Conservation (phyloP, 2,797 vertebrate genomes). For the Podarcis siculus region DNA sequence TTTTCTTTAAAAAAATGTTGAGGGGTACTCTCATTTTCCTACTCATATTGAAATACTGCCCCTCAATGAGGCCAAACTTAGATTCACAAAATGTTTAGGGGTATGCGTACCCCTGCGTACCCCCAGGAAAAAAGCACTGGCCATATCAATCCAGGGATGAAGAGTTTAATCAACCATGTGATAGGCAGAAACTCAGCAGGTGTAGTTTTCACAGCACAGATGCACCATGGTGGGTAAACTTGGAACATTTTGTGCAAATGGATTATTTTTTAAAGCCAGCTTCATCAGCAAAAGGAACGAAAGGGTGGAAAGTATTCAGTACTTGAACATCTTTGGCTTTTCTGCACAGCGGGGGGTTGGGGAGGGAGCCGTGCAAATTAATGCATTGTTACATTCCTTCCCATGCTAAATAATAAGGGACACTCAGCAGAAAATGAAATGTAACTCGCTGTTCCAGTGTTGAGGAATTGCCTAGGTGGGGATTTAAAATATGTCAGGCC, state of each 20-base stretch:
- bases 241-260: not conserved
- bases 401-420: conserved; percentile 6
- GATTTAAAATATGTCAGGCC: conserved; percentile 13
- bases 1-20: too few relatives aligned
- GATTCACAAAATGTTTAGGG: too few relatives aligned
- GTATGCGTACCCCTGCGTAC: too few relatives aligned
- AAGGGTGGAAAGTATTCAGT: not conserved
- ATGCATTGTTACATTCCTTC: not conserved
- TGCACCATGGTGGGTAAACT: not conserved
- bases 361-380: not conserved
- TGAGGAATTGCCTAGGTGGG: conserved; percentile 32
- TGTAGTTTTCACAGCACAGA: not conserved
- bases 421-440: not conserved
- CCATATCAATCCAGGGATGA: not conserved
- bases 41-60: too few relatives aligned
- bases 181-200: not conserved
- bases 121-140: too few relatives aligned
- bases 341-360: too few relatives aligned
- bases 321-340: not conserved
- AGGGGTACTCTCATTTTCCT: too few relatives aligned
- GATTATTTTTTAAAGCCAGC: not conserved
- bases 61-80: too few relatives aligned
- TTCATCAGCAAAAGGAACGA: not conserved
- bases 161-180: not conserved
- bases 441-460: not conserved